These are phyloP conservation scores for Calameuta idolon DNA, from an alignment of 2,888 invertebrate species.

Conservation along the genomic window DNA sequence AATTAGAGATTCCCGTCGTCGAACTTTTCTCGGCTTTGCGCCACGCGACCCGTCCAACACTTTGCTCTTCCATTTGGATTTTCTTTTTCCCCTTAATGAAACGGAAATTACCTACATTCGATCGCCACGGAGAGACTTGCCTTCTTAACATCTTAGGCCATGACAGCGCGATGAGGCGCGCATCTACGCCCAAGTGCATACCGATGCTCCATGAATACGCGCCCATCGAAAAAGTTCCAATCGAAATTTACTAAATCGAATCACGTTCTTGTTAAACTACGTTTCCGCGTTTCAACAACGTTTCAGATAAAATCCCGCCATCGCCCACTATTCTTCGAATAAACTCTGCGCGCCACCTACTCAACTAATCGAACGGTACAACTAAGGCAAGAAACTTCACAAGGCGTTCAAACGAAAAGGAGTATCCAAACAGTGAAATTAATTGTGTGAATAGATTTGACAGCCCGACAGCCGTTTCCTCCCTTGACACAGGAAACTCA, in stretches of 20 bases:
- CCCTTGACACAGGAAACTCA: background rate
- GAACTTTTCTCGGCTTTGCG: conserved; percentile 10
- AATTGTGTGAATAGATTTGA: conserved; percentile 30
- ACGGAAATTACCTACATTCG: conserved; percentile 57
- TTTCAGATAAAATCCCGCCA: background rate
- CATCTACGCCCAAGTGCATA: background rate
- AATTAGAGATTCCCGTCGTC: conserved; percentile 43
- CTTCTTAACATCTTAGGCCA: background rate
- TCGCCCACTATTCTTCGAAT: background rate
- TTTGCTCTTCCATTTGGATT: conserved; percentile 43
- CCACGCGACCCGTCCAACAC: conserved; percentile 43
- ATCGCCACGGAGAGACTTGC: background rate
- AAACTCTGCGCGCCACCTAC: background rate
- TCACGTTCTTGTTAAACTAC: conserved; percentile 55
- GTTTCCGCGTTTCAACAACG: conserved; percentile 9
- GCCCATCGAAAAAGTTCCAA: conserved; percentile 57
- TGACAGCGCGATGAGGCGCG: background rate
- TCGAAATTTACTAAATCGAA: conserved; percentile 65
- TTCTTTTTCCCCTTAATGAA: conserved; percentile 33
- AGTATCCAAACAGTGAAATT: conserved; percentile 29
- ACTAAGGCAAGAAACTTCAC: background rate
- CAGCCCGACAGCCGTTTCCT: background rate
- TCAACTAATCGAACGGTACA: background rate
- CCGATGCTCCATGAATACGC: background rate
- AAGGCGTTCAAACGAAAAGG: background rate